These are phyloP conservation scores for Mico argentatus DNA, from an alignment of 2,797 vertebrate species.

Conservation along the genomic window DNA sequence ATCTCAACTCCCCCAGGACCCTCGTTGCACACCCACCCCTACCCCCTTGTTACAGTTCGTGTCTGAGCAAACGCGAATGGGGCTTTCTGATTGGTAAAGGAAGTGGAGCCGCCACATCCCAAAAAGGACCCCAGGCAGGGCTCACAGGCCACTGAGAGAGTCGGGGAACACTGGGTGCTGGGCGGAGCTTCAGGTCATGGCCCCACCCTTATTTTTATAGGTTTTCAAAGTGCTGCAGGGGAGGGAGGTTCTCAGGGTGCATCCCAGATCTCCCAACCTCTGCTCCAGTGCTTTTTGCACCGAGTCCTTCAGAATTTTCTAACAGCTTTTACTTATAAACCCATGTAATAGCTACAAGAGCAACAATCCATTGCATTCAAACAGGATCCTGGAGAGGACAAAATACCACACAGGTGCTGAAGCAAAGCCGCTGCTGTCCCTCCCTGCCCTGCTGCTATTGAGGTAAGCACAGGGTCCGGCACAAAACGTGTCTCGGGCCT, in stretches of 20 bases:
- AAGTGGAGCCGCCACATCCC: neutral
- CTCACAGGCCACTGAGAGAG: fast-evolving
- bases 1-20: neutral
- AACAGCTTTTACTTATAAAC: neutral
- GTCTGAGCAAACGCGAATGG: neutral
- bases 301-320: neutral
- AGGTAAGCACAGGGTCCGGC: neutral
- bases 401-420: neutral
- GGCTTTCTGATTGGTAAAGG: neutral
- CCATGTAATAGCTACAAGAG: fast-evolving
- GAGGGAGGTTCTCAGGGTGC: no score
- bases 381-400: neutral
- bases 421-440: fast-evolving
- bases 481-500: neutral
- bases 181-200: neutral
- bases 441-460: fast-evolving
- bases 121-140: neutral
- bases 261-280: neutral
- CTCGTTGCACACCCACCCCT: fast-evolving
- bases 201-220: neutral
- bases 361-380: fast-evolving
- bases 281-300: neutral
- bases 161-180: neutral
- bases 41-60: fast-evolving
- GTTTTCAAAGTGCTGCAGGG: neutral